Conservation (phyloP, 2,888 invertebrate genomes). For the Apodemia duryi region DNA sequence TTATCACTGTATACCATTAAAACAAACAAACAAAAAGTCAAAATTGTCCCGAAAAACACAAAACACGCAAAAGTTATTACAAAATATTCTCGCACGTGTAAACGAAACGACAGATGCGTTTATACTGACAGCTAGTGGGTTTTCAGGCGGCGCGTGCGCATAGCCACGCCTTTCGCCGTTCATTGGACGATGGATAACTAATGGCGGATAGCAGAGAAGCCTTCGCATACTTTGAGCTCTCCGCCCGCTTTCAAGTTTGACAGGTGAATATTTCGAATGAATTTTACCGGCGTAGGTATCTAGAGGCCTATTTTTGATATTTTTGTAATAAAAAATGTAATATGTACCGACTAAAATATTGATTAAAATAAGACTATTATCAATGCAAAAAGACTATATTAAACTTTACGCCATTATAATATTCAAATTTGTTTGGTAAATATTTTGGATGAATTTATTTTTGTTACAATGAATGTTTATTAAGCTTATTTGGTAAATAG, state of each 20-base stretch:
- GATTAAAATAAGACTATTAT: too few species aligned
- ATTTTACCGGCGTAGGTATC: constrained; percentile 58
- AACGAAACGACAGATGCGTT: constrained; percentile 62
- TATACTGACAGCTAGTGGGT: constrained; percentile 53
- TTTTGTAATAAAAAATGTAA: constrained; percentile 3
- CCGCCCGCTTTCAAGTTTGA: constrained; percentile 60
- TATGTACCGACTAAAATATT: not conserved
- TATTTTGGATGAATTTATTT: too few species aligned
- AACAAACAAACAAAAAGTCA: constrained; percentile 35
- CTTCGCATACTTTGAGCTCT: constrained; percentile 58
- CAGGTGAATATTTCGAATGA: constrained; percentile 60
- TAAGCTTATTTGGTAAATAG: too few species aligned
- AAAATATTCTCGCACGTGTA: constrained; percentile 43
- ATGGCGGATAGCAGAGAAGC: constrained; percentile 53
- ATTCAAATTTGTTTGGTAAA: too few species aligned
- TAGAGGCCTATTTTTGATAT: constrained; percentile 14
- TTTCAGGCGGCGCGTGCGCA: constrained; percentile 71
- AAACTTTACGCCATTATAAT: too few species aligned
- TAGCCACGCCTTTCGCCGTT: constrained; percentile 47
- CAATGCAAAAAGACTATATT: too few species aligned
- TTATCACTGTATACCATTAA: constrained; percentile 36
- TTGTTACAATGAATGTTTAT: too few species aligned
- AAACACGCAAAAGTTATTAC: constrained; percentile 29
- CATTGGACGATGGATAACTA: constrained; percentile 55
- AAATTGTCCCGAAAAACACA: constrained; percentile 35